phyloP scores from a whole-genome alignment of 2,113 vertebrate species.

The Montifringilla adamsi region DNA sequence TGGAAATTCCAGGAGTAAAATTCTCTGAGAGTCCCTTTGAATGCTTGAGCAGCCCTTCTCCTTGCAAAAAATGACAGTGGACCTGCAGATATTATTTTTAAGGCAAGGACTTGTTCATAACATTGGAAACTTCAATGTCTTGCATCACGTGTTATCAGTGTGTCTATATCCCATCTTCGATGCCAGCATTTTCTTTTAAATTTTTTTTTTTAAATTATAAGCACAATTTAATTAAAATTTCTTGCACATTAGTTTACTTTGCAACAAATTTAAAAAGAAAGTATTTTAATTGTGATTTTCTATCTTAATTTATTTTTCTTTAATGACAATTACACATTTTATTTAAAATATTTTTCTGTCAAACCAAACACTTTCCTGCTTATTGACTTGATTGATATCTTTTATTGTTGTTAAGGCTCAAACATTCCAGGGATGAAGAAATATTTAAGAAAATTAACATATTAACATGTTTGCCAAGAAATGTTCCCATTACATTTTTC shows the following conservation, averaged over 20 bases:
- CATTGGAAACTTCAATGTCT: background rate
- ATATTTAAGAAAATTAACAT: constrained; percentile 27
- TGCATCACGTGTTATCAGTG: background rate
- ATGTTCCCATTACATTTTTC: constrained; percentile 26
- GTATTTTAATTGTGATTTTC: background rate
- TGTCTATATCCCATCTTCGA: background rate
- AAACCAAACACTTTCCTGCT: background rate
- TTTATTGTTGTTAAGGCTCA: constrained; percentile 41
- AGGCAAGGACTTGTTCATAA: background rate
- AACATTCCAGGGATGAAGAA: constrained; percentile 27
- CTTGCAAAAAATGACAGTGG: background rate
- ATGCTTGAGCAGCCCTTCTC: background rate
- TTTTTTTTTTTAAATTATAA: background rate
- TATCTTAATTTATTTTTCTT: background rate
- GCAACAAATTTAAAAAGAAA: background rate
- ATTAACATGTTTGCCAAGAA: constrained; percentile 24
- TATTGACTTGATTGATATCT: background rate
- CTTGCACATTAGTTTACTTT: background rate
- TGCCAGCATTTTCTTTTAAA: background rate
- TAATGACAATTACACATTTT: background rate
- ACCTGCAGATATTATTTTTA: background rate
- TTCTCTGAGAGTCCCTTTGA: background rate
- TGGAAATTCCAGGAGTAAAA: background rate
- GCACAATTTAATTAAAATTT: background rate
- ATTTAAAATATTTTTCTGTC: constrained; percentile 30